phyloP scores from a whole-genome alignment of 2,888 invertebrate genomes.

The Epirrhoe tristata region DNA sequence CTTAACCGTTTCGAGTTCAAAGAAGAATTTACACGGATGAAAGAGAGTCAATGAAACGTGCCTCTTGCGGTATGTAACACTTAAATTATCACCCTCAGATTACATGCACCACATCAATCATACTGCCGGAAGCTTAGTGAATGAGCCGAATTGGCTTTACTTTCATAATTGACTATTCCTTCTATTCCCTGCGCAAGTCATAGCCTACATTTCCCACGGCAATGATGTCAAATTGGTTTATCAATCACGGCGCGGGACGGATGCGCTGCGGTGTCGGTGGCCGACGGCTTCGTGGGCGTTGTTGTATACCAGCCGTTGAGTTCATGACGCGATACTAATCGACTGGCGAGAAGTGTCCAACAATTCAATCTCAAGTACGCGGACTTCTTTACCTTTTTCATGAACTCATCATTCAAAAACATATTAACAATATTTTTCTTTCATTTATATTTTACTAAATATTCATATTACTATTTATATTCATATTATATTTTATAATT shows the following conservation, averaged over 20 bases:
- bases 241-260: slow-evolving; percentile 79
- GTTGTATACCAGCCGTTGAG: slow-evolving; percentile 66
- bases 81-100: slow-evolving; percentile 3
- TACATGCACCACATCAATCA: slow-evolving; percentile 2
- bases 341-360: slow-evolving; percentile 59
- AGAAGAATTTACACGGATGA: slow-evolving; percentile 29
- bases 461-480: too few species aligned
- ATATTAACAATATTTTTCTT: too few species aligned
- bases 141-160: slow-evolving; percentile 11
- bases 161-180: slow-evolving; percentile 14
- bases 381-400: slow-evolving; percentile 14
- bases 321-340: slow-evolving; percentile 62
- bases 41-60: slow-evolving; percentile 23
- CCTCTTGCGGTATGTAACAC: slow-evolving; percentile 13
- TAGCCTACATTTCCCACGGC: slow-evolving; percentile 74
- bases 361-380: slow-evolving; percentile 53
- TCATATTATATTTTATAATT: too few species aligned
- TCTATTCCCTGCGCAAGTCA: slow-evolving; percentile 27
- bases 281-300: slow-evolving; percentile 65
- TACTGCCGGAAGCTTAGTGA: slow-evolving; percentile 5
- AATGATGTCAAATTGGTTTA: slow-evolving; percentile 79
- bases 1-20: slow-evolving; percentile 29
- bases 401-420: slow-evolving; percentile 7
- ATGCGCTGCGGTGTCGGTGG: slow-evolving; percentile 69
- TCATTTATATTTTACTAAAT: too few species aligned